phyloP scores from a whole-genome alignment of 2,113 vertebrate genomes.

The Pao palembangensis region DNA sequence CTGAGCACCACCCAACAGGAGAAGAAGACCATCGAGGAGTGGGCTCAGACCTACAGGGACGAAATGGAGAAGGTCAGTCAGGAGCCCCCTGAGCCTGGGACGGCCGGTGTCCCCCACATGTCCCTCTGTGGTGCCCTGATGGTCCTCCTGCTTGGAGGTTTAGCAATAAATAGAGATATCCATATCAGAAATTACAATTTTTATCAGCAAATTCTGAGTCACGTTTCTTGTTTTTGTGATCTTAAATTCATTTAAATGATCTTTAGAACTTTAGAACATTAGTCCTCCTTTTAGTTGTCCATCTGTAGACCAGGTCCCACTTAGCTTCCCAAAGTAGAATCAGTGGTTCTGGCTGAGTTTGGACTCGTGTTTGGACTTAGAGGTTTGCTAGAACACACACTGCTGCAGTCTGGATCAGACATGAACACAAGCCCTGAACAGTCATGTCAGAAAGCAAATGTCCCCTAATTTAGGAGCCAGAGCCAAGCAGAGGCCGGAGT shows the following conservation, averaged over 20 bases:
- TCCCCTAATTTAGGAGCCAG: conserved; percentile 47
- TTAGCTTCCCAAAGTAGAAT: too few species aligned
- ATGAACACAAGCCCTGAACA: not conserved
- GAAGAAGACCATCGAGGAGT: conserved; percentile 90
- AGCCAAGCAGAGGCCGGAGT: conserved; percentile 22
- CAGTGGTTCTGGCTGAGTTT: too few species aligned
- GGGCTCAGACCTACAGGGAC: conserved; percentile 84
- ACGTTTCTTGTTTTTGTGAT: too few species aligned
- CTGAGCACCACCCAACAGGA: conserved; percentile 83
- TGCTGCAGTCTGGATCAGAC: not conserved
- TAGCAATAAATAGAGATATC: too few species aligned
- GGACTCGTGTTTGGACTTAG: not conserved
- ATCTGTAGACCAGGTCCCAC: too few species aligned
- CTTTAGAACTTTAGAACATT: too few species aligned
- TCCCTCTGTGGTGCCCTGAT: not conserved
- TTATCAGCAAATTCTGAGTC: too few species aligned
- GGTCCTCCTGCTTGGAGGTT: not conserved
- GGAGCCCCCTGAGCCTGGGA: not conserved
- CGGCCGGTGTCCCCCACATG: not conserved
- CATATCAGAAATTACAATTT: too few species aligned
- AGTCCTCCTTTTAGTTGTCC: too few species aligned
- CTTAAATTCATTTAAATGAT: too few species aligned
- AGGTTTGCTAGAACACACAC: not conserved
- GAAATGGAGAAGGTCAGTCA: conserved; percentile 86
- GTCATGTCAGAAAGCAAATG: conserved; percentile 24